Percentiles rank a stretch among this genome's conserved stretches.
Conservation (phyloP, 2,888 invertebrate genomes). For the Osmoderma eremita region DNA sequence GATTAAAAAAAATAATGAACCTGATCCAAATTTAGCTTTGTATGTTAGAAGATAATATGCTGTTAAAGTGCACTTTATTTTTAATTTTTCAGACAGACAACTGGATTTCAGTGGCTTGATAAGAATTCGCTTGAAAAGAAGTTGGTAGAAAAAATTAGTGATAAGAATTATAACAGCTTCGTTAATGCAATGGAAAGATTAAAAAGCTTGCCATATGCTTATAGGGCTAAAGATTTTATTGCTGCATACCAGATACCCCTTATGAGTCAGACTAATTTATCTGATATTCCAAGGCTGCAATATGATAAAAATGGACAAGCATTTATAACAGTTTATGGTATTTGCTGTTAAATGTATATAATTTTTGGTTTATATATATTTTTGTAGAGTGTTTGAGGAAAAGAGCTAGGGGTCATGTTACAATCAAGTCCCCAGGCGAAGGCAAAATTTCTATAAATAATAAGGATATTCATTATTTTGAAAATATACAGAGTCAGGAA, state of each 20-base stretch:
- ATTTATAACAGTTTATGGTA: slow-evolving; percentile 76
- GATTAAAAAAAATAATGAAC: slow-evolving; percentile 69
- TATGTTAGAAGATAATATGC: slow-evolving; percentile 58
- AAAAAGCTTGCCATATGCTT: slow-evolving; percentile 75
- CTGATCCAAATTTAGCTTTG: slow-evolving; percentile 71
- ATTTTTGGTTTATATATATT: slow-evolving; percentile 26
- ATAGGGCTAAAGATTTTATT: slow-evolving; percentile 77
- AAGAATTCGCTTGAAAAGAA: slow-evolving; percentile 73
- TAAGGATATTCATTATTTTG: slow-evolving; percentile 80
- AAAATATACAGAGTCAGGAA: slow-evolving; percentile 75
- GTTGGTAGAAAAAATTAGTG: slow-evolving; percentile 75
- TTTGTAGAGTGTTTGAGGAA: slow-evolving; percentile 76
- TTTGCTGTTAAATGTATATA: slow-evolving; percentile 37
- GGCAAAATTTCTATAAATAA: slow-evolving; percentile 87
- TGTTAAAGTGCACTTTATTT: slow-evolving; percentile 21
- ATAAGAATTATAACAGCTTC: slow-evolving; percentile 78
- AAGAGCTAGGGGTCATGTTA: slow-evolving; percentile 79
- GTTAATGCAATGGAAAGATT: slow-evolving; percentile 78
- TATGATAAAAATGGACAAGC: slow-evolving; percentile 77
- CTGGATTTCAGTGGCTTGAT: slow-evolving; percentile 73
- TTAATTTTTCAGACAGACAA: slow-evolving; percentile 65
- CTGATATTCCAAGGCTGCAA: slow-evolving; percentile 74
- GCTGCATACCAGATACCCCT: slow-evolving; percentile 74
- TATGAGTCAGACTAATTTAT: slow-evolving; percentile 68
- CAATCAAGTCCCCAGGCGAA: slow-evolving; percentile 82